Percentiles rank a stretch among this genome's conserved stretches.
phyloP scores from a whole-genome alignment of 2,888 invertebrate species.

The Trimorus sp. region DNA sequence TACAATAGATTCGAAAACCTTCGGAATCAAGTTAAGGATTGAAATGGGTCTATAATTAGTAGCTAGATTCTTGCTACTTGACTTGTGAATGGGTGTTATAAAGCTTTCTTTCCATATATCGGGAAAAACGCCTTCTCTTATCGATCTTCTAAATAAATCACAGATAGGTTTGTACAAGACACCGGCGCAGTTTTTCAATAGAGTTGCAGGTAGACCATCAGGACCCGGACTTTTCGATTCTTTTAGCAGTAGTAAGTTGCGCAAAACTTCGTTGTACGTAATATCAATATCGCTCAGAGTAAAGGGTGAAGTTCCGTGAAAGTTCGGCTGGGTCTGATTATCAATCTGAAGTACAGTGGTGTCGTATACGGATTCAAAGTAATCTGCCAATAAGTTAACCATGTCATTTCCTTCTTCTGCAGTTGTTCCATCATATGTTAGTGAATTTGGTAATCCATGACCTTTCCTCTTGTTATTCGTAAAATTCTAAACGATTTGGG shows the following conservation, averaged over 20 bases:
- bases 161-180: neutral
- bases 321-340: neutral
- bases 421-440: neutral
- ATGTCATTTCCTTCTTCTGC: neutral
- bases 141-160: neutral
- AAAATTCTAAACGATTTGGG: slow-evolving; percentile 11
- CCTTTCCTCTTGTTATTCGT: slow-evolving; percentile 7
- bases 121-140: neutral
- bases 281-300: neutral
- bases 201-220: neutral
- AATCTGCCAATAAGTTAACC: slow-evolving; percentile 2
- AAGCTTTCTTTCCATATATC: neutral
- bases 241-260: neutral
- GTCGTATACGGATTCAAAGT: slow-evolving; percentile 4
- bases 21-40: neutral
- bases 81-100: slow-evolving; percentile 1
- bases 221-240: slow-evolving; percentile 3
- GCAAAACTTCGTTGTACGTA: neutral
- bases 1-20: neutral
- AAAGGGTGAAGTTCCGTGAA: neutral
- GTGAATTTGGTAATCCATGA: neutral
- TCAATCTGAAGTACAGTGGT: neutral
- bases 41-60: neutral
- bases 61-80: neutral
- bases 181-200: neutral